Conservation (phyloP, 2,888 invertebrate species). For the Acleris cristana region DNA sequence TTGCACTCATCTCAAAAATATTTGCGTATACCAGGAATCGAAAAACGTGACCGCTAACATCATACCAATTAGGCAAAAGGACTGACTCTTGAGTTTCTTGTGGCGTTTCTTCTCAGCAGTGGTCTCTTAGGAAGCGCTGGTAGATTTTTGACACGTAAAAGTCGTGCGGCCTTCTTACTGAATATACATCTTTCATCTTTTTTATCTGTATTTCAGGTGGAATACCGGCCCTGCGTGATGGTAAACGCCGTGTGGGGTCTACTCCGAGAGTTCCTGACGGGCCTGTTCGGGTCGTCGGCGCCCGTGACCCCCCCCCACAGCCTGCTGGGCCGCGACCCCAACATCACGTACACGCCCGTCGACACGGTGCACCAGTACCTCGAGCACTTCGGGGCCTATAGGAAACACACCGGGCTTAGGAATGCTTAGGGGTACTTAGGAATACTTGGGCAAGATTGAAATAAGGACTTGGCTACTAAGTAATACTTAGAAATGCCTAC, state of each 20-base stretch:
- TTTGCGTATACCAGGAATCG: no score
- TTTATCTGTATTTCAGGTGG: conserved; percentile 82
- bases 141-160: no score
- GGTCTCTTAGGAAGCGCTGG: no score
- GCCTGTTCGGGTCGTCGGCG: conserved; percentile 91
- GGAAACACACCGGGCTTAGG: conserved; percentile 87
- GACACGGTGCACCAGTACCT: conserved; percentile 97
- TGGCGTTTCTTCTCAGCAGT: no score
- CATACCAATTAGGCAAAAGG: no score
- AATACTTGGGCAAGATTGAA: no score
- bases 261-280: conserved; percentile 95
- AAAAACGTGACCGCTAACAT: no score
- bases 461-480: background rate
- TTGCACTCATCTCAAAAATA: no score
- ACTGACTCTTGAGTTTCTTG: no score
- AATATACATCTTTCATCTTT: no score
- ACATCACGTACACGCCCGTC: conserved; percentile 92
- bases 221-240: conserved; percentile 95
- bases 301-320: conserved; percentile 78
- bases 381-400: conserved; percentile 95
- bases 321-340: conserved; percentile 90
- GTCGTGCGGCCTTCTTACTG: no score
- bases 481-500: background rate
- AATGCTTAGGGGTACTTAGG: conserved; percentile 46
- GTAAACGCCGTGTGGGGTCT: conserved; percentile 96